Evolutionary conservation across 2,113 vertebrate genomes (phyloP).

Genomic region (Oreochromis aureus): DNA sequence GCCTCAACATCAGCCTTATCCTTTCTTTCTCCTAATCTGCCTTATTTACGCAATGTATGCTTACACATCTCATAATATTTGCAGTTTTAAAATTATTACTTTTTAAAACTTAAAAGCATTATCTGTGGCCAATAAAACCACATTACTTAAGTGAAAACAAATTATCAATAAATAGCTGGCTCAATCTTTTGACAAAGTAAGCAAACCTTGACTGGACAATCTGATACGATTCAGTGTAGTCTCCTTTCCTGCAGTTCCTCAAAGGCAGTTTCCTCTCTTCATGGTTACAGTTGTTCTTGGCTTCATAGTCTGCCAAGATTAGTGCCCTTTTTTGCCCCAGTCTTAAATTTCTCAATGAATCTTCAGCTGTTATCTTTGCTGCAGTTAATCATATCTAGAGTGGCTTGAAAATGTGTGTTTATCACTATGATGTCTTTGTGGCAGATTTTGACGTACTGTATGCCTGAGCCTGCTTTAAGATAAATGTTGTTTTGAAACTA

Average conservation of each 20-base stretch:
- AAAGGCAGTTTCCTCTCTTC: not conserved
- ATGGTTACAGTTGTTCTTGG: not conserved
- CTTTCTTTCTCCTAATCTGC: not conserved
- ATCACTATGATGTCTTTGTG: not conserved
- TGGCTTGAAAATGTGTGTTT: not conserved
- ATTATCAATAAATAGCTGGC: not conserved
- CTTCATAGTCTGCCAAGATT: not conserved
- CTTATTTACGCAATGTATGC: not conserved
- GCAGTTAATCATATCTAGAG: not conserved
- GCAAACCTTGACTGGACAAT: not conserved
- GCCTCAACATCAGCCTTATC: not conserved
- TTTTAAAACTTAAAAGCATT: not conserved
- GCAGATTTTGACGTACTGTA: not conserved
- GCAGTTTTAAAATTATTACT: not conserved
- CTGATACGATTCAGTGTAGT: not conserved
- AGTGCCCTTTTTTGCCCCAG: not conserved
- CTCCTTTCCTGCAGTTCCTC: not conserved
- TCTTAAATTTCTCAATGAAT: not conserved
- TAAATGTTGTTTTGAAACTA: conserved; percentile 36
- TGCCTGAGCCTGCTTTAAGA: not conserved
- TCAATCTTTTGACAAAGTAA: not conserved
- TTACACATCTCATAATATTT: not conserved
- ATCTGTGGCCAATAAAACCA: not conserved
- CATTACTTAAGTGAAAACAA: not conserved
- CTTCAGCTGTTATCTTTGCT: not conserved